Evolutionary conservation across 2,888 invertebrate genomes (phyloP).

Genomic region (Mythimna lalbum): DNA sequence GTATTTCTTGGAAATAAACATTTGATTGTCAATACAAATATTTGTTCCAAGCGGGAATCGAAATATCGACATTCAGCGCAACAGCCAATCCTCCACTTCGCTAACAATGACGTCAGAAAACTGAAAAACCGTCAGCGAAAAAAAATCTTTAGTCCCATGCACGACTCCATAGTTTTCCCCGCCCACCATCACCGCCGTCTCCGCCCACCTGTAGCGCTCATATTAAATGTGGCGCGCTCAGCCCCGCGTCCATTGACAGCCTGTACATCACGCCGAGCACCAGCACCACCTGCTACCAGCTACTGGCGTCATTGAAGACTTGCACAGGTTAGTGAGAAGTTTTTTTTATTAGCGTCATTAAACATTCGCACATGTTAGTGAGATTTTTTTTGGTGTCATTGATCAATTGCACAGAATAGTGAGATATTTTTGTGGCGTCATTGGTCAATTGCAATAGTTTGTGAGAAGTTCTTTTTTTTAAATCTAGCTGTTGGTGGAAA

Average conservation of each 20-base stretch:
- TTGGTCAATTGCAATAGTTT: background rate
- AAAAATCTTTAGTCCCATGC: background rate
- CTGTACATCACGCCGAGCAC: slow-evolving; percentile 21
- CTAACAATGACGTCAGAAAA: background rate
- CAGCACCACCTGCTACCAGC: slow-evolving; percentile 14
- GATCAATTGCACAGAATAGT: no score
- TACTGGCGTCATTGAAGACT: background rate
- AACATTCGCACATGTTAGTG: no score
- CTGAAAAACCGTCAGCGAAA: no score
- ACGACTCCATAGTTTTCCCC: slow-evolving; percentile 41
- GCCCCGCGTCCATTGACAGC: slow-evolving; percentile 48
- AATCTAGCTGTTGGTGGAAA: no score
- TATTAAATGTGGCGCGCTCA: slow-evolving; percentile 57
- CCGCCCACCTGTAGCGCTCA: slow-evolving; percentile 65
- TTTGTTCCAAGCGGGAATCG: no score
- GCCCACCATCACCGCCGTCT: slow-evolving; percentile 52
- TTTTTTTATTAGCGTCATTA: no score
- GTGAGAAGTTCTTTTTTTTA: slow-evolving; percentile 4
- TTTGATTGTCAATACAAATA: no score
- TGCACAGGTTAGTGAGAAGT: slow-evolving; percentile 35
- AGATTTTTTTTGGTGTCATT: no score
- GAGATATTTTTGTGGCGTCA: no score
- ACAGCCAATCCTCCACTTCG: background rate
- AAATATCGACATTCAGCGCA: no score
- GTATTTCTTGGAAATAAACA: no score